Evolutionary conservation across 2,888 invertebrate genomes (phyloP).

Genomic region (Stegophylla sp.): DNA sequence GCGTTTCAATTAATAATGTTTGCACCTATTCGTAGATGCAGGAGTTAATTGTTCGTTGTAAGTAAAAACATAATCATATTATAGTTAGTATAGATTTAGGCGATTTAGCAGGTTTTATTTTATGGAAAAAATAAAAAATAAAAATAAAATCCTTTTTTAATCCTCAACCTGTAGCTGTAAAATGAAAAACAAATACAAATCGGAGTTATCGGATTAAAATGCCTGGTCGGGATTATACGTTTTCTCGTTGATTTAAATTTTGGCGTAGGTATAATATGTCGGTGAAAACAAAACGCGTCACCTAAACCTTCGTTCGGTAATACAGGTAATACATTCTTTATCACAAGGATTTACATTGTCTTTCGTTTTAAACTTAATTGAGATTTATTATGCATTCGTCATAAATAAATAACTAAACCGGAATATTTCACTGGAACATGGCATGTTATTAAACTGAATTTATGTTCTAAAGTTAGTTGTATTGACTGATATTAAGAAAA

Average conservation of each 20-base stretch:
- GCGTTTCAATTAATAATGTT: no score
- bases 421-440: no score
- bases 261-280: background rate
- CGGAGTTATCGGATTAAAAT: background rate
- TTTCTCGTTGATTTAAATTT: background rate
- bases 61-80: background rate
- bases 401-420: no score
- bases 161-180: background rate
- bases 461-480: no score
- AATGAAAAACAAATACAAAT: constrained; percentile 34
- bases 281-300: background rate
- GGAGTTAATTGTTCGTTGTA: no score
- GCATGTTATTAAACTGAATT: no score
- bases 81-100: background rate
- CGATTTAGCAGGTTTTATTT: background rate
- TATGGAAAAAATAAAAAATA: background rate
- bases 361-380: background rate
- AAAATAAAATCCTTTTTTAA: background rate
- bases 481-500: no score
- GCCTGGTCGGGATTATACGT: background rate
- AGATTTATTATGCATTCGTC: no score
- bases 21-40: no score
- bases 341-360: background rate
- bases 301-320: background rate
- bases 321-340: background rate